Percentiles rank a stretch among this genome's conserved stretches.
Conservation (phyloP, 2,113 vertebrate genomes). For the Stictonetta naevosa region DNA sequence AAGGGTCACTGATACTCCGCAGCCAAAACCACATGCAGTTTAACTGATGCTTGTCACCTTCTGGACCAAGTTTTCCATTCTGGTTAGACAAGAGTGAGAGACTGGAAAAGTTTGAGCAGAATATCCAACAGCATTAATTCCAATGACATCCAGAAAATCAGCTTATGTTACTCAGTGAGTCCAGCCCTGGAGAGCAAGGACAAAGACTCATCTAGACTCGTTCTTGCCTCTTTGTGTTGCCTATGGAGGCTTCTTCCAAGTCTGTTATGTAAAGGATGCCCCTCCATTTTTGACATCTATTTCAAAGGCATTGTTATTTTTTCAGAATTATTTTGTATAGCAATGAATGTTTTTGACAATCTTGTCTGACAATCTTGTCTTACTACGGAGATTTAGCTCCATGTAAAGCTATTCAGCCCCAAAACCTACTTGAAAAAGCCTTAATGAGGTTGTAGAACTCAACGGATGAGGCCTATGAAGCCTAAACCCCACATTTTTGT, state of each 20-base stretch:
- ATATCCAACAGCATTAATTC: not conserved
- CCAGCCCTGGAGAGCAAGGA: not conserved
- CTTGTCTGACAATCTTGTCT: not conserved
- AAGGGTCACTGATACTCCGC: not conserved
- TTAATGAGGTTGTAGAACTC: not conserved
- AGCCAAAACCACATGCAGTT: not conserved
- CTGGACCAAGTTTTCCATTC: not conserved
- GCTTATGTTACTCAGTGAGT: not conserved
- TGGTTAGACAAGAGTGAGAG: not conserved
- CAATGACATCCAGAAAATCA: rapidly evolving
- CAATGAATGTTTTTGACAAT: not conserved
- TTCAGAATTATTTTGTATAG: not conserved
- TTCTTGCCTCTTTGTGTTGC: not conserved
- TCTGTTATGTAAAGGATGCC: not conserved
- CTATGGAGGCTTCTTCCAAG: not conserved
- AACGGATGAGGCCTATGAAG: not conserved
- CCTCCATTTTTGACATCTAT: not conserved
- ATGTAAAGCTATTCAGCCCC: not conserved
- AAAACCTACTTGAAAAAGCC: not conserved
- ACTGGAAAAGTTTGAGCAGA: not conserved
- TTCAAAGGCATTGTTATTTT: not conserved
- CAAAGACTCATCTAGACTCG: not conserved
- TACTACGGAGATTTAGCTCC: not conserved
- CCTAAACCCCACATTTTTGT: not conserved
- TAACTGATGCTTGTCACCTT: not conserved